Evolutionary conservation across 2,888 invertebrate genomes (phyloP), one percentile per base, ranked within the genome.

Genomic region (Rhodophaea formosa): DNA sequence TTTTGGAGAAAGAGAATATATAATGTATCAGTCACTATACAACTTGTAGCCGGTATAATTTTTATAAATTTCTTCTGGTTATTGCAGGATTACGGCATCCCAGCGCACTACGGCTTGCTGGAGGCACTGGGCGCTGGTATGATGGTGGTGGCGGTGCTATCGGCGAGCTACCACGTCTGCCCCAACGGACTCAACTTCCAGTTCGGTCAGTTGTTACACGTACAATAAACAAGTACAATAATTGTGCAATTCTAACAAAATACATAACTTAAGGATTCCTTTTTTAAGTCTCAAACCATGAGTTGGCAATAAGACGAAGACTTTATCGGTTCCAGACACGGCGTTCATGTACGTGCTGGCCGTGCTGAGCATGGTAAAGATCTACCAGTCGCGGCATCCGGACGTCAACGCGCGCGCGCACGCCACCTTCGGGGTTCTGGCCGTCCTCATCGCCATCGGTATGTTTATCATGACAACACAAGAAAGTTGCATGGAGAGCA

Each of bases 341-440:
- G 95, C 97, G 72, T 97, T 97, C 82, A 98, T 97, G 97, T 97
- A 97, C 87, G 95, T 97, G 70, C 96, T 97, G 84, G 94, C 96
- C 8, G 96, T 96, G 71, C 88, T 98, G 60, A 94, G 95, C 75
- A 97, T 97, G 95, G 93, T 97, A 64, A 97, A 97, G 91, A 94
- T 97, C 74, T 97, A 97, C 87, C 97, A 97, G 86, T 94, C 95
- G 59, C 93, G 98, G 6, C 97, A 97, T 86, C 97, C 97, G 10
- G 97, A 97, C 85, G 95, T 97, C 72, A 97, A 96, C 84, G 97
- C 97, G 60, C 94, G 95, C 73, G 95, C 96, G 59, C 95, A 97
- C 85, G 93, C 95, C 30, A 94, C 96, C 29, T 95, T 97, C 84
- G 94, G 94, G 49, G 94, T 95, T 61, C 92, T 97, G 57, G 94